These are phyloP conservation scores for Caenorhabditis panamensis DNA, from an alignment of 2,888 invertebrate genomes.

Conservation along the genomic window DNA sequence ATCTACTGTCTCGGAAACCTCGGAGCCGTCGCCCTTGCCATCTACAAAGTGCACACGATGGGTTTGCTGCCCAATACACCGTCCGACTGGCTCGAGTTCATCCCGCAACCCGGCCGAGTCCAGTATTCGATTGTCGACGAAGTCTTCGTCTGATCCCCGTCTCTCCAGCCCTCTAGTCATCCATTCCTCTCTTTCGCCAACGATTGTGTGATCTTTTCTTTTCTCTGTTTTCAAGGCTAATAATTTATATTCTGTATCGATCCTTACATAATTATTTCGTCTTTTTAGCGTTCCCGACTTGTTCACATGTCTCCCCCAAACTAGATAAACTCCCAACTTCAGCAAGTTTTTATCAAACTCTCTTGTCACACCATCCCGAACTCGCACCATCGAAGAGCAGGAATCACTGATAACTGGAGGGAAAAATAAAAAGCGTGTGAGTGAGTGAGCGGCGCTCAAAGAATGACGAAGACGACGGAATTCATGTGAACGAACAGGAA, in stretches of 20 bases:
- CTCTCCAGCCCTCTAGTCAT: conserved; percentile 30
- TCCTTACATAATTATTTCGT: conserved; percentile 7
- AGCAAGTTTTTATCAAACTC: neutral
- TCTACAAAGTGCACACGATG: conserved; percentile 81
- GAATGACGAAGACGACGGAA: conserved; percentile 23
- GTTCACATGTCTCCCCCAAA: neutral
- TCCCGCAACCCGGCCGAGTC: conserved; percentile 66
- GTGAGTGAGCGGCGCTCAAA: conserved; percentile 12
- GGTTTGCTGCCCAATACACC: conserved; percentile 80
- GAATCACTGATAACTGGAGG: conserved; percentile 37
- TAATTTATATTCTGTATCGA: too few relatives aligned
- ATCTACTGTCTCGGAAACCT: conserved; percentile 79
- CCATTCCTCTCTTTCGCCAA: conserved; percentile 32
- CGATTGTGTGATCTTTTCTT: conserved; percentile 30
- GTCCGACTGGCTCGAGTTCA: conserved; percentile 77
- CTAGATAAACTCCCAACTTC: neutral
- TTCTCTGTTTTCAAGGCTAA: neutral
- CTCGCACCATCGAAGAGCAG: conserved; percentile 31
- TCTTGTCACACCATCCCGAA: conserved; percentile 44
- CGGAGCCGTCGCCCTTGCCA: conserved; percentile 78
- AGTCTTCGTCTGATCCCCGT: conserved; percentile 31
- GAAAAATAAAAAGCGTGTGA: conserved; percentile 22
- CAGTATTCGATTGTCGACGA: conserved; percentile 67
- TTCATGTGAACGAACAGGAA: conserved; percentile 35
- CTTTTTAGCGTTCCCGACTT: neutral